Conservation (phyloP, 2,888 invertebrate species). For the Synanthedon andrenaeformis region DNA sequence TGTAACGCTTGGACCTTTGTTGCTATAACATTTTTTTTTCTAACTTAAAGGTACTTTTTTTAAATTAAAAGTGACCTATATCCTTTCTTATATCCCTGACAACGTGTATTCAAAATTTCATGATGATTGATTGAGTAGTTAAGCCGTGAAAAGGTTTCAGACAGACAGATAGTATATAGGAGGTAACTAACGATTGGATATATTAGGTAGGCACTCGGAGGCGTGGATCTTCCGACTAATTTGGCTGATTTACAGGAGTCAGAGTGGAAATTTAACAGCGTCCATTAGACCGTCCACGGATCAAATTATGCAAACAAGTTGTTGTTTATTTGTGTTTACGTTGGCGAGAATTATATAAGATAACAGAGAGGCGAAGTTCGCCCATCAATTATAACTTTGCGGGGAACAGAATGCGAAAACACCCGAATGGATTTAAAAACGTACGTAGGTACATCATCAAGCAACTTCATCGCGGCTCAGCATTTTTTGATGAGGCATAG, state of each 20-base stretch:
- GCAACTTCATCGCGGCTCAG: too few relatives aligned
- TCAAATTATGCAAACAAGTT: conserved; percentile 13
- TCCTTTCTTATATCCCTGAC: too few relatives aligned
- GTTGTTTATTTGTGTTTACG: conserved; percentile 12
- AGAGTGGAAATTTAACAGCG: conserved; percentile 6
- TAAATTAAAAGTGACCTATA: too few relatives aligned
- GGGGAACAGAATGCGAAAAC: conserved; percentile 2
- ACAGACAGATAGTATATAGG: too few relatives aligned
- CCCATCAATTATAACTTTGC: conserved; percentile 5
- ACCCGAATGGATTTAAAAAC: conserved; percentile 1
- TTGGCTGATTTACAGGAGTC: conserved; percentile 5
- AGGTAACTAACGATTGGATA: too few relatives aligned
- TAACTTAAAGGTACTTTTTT: too few relatives aligned
- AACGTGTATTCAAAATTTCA: too few relatives aligned
- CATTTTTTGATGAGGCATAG: too few relatives aligned
- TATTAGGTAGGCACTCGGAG: neutral
- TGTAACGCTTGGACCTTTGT: too few relatives aligned
- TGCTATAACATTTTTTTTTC: too few relatives aligned
- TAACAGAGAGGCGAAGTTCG: conserved; percentile 6
- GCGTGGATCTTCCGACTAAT: conserved; percentile 4
- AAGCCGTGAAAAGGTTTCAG: too few relatives aligned
- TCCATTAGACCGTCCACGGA: conserved; percentile 9
- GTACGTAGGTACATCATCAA: neutral
- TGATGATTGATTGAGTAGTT: too few relatives aligned
- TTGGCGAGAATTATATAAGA: conserved; percentile 8